Base-by-base conservation (phyloP, 2,888 invertebrate species). In the Agrochola lota region DNA sequence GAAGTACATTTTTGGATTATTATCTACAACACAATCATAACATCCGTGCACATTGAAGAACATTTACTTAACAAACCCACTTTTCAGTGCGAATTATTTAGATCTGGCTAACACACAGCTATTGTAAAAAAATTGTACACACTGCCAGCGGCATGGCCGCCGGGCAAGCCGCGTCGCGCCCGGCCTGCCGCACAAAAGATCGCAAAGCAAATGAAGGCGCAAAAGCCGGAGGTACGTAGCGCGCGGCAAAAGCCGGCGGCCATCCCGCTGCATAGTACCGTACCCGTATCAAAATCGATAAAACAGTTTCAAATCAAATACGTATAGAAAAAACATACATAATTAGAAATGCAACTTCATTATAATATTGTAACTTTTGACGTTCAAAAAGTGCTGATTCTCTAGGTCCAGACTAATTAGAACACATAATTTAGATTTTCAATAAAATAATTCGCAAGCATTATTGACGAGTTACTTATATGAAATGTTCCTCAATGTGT, bases 11-110 rank as follows among this genome's bases (percentile, higher is more conserved):
- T 15, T 78, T 72, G 52, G 55, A 68, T 68, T 55, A 64, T 60
- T 71, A 74, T 77, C 71, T 80, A 86, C 83, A 80, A 86, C 75
- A 71, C 46, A 71, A 75, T 46, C 20, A 77, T 63, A 66, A 70
- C 49, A 60, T 46, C 12, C 43, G 60, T 20, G 55, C 52, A 55
- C 60, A 49, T 40, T 71, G 35, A 73, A 60, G 40, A 60, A 43
- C 64, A 71, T 71, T 68, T 62, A 75, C 40, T 0, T n/a, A 63
- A 49, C 63, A 55, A 62, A 67, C 52, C n/a, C 12, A 30, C 30
- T 26, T 57, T 8, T 40, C 0, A 7, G 3, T 30, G 30, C 1
- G 35, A 35, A 49, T 20, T 15, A 52, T 20, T 20, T 63, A 35
- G 5, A 5, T 1, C n/a, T 49, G 12, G 20, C 49, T 35, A 30